A percentile compares a stretch with the other conserved stretches of the same genome.
Conservation (phyloP, 2,888 invertebrate genomes). For the Harpagoxenus sublaevis region DNA sequence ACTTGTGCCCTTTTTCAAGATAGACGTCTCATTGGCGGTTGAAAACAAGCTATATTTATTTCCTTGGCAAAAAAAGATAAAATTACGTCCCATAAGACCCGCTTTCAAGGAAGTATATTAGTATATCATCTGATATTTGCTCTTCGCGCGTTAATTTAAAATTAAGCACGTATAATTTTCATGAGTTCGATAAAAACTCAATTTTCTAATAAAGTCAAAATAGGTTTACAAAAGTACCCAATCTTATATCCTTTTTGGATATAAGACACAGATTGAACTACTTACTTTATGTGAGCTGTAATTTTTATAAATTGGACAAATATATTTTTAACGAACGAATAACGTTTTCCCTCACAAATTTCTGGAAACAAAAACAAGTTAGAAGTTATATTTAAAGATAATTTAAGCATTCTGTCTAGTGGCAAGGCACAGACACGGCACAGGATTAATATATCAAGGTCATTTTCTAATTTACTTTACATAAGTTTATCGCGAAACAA, state of each 20-base stretch:
- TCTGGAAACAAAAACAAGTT: not conserved
- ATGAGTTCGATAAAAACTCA: not conserved
- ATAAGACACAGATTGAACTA: not conserved
- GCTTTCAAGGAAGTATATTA: not conserved
- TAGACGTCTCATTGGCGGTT: not conserved
- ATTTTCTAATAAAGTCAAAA: not conserved
- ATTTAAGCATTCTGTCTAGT: slow-evolving; percentile 2
- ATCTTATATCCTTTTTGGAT: not conserved
- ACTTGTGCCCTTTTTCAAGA: not conserved
- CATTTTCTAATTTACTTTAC: slow-evolving; percentile 38
- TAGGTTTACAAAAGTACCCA: not conserved
- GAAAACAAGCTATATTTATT: slow-evolving; percentile 26
- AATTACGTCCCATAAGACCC: not conserved
- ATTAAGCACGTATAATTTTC: not conserved
- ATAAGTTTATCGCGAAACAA: slow-evolving; percentile 15
- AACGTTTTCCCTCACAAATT: not conserved
- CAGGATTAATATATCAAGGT: slow-evolving; percentile 17
- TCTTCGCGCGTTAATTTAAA: not conserved
- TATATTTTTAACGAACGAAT: not conserved
- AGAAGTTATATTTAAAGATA: not conserved
- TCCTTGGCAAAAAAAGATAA: not conserved
- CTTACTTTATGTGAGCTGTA: not conserved
- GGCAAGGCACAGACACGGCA: not conserved
- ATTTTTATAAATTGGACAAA: not conserved
- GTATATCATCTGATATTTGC: not conserved